A percentile compares a stretch with the other conserved stretches of the same genome.
These are phyloP conservation scores for Mylabris sibirica DNA, from an alignment of 2,888 invertebrate genomes.

Conservation along the genomic window DNA sequence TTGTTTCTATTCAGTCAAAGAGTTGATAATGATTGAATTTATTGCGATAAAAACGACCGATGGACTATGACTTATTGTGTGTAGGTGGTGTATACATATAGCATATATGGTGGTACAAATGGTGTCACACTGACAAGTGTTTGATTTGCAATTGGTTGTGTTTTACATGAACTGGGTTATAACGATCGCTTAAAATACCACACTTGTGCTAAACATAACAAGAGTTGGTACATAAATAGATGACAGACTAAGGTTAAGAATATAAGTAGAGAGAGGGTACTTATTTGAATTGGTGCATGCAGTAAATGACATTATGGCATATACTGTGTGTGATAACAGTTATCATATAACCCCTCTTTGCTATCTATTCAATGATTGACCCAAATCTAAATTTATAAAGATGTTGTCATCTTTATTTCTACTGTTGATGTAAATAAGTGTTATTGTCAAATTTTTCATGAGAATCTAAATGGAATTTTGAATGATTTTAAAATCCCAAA, in stretches of 20 bases:
- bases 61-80: neutral
- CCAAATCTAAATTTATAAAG: slow-evolving; percentile 31
- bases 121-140: slow-evolving; percentile 25
- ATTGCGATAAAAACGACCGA: neutral
- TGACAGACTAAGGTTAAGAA: slow-evolving; percentile 37
- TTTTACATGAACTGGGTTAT: slow-evolving; percentile 28
- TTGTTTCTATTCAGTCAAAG: neutral
- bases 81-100: neutral
- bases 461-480: neutral
- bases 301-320: slow-evolving; percentile 28
- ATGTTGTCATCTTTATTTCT: slow-evolving; percentile 21
- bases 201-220: slow-evolving; percentile 29
- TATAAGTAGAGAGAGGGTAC: slow-evolving; percentile 26
- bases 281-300: slow-evolving; percentile 42
- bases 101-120: neutral
- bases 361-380: slow-evolving; percentile 33
- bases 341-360: slow-evolving; percentile 19
- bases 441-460: slow-evolving; percentile 18
- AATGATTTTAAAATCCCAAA: slow-evolving; percentile 13
- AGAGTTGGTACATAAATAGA: slow-evolving; percentile 34
- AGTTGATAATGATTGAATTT: neutral
- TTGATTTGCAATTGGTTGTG: slow-evolving; percentile 21
- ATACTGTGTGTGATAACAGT: slow-evolving; percentile 22
- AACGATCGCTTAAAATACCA: slow-evolving; percentile 26
- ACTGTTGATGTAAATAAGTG: slow-evolving; percentile 18